Base-by-base conservation (phyloP, 2,113 vertebrate genomes). In the Chionis minor region DNA sequence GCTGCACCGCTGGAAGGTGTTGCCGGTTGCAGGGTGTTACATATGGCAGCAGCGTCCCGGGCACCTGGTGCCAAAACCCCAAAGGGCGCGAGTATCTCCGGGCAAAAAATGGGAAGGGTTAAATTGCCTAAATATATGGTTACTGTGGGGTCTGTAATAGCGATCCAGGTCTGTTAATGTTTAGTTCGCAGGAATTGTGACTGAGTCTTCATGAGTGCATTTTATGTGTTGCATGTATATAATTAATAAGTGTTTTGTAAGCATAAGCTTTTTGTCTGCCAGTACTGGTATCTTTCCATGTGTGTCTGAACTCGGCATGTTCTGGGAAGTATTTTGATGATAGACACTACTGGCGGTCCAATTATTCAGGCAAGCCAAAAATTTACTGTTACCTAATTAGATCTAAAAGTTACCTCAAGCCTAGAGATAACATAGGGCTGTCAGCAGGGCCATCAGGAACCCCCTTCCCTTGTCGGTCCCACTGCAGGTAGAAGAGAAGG, bases 381-480 rank as follows among this genome's bases (percentile, higher is more conserved):
- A 26, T 9, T 6, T 63, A 2, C 15, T 58, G 6, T 45, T 74
- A 30, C 1, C 14, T 74, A 13, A 30, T 18, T 18, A 32, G 47
- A 81, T 44, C 8, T 52, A 18, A n/a, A 81, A 40, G 23, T 69
- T 91, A 38, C 9, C 63, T 65, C 17, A 33, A 58, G 30, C 40
- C 30, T 81, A 32, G 24, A 78, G 38, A 8, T 33, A 63, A 55
- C 9, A 5, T 0, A 59, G 30, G 55, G 61, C 44, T 79, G 42
- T 85, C n/a, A 52, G 32, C 32, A 51, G 20, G 16, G 49, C 28
- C 44, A 8, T 51, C 12, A 7, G 38, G 47, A 78, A 32, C 32
- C 59, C 49, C 12, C 24, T 10, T 74, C 14, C 24, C 33, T 55
- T 24, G 0, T 27, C 2, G 0, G 23, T 61, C 62, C 21, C 22